phyloP scores from a whole-genome alignment of 2,113 vertebrate species.

The Pollimyrus isidori region DNA sequence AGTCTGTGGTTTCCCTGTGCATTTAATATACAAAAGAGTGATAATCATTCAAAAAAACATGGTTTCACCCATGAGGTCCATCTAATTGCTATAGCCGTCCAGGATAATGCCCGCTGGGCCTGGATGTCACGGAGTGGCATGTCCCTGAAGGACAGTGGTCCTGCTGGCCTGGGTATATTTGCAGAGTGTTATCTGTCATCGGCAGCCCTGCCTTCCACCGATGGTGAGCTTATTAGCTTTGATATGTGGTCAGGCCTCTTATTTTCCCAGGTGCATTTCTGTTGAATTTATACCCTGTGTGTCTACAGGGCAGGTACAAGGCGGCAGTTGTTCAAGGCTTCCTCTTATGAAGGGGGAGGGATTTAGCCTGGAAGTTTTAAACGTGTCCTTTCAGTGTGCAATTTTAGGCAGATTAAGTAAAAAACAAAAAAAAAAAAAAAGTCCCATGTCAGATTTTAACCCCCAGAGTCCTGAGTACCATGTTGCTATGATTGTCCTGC shows the following conservation, averaged over 20 bases:
- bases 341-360: conserved; percentile 25
- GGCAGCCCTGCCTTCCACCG: conserved; percentile 38
- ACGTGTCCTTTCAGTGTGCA: conserved; percentile 18
- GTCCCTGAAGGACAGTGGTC: not conserved
- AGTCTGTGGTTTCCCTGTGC: not conserved
- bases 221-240: conserved; percentile 57
- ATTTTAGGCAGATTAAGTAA: not conserved
- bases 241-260: conserved; percentile 52
- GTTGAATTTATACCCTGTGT: conserved; percentile 50
- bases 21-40: not conserved
- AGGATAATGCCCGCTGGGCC: not conserved
- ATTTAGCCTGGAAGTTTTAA: conserved; percentile 17
- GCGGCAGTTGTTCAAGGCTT: conserved; percentile 47
- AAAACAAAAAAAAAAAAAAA: not conserved
- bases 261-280: conserved; percentile 61
- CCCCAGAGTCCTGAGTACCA: not conserved
- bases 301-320: conserved; percentile 51
- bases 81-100: not conserved
- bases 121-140: not conserved
- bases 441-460: not conserved
- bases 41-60: not conserved
- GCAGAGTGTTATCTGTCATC: conserved; percentile 59
- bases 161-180: conserved; percentile 17
- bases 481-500: not conserved
- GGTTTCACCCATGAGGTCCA: not conserved